Evolutionary conservation across 2,888 invertebrate species (phyloP), one percentile per base, ranked within the genome.

Genomic region (Girardia tigrina): DNA sequence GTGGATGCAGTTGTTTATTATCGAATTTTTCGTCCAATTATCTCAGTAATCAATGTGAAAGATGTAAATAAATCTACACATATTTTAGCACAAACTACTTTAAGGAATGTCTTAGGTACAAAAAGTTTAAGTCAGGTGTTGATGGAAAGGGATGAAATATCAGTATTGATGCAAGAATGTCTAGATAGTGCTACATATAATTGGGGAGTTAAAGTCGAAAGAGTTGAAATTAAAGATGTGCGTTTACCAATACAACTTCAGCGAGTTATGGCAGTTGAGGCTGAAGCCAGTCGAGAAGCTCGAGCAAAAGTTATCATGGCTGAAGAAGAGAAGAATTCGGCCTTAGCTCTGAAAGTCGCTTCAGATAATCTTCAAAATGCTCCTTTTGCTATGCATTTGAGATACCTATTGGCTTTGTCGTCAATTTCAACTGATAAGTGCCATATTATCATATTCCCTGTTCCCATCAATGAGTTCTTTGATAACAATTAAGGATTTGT

Each of bases 391-490:
- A 85, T 91, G 76, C 89, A 90, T 86, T 80, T 83, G n/a, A 27
- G 73, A 78, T 94, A 94, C 81, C 86, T 93, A 77, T 89, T 94
- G 90, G 94, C 94, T 0, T 86, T 94, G 81, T 94, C 91, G 86
- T 91, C 92, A 75, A 94, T 94, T 82, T 92, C 93, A 28, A 92
- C 93, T 29, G 94, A 94, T 87, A 94, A 94, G 87, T 94, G 94
- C 84, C 94, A 93, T 12, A 94, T 94, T 1, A 95, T 94, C 81
- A 91, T 95, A 71, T 94, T 95, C 86, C 94, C 94, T 23, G 85
- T 92, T 80, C 91, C 91, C 2, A 88, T 94, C n/a, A 56, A 56
- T 56, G 56, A 56, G n/a, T 8, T 56, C 4, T 56, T 12, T 56
- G 23, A n/a, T 12, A 56, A 4, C 23, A 16, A 56, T 20, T 56